Base-by-base conservation (phyloP, 2,113 vertebrate genomes). In the Zosterops hypoxanthus region DNA sequence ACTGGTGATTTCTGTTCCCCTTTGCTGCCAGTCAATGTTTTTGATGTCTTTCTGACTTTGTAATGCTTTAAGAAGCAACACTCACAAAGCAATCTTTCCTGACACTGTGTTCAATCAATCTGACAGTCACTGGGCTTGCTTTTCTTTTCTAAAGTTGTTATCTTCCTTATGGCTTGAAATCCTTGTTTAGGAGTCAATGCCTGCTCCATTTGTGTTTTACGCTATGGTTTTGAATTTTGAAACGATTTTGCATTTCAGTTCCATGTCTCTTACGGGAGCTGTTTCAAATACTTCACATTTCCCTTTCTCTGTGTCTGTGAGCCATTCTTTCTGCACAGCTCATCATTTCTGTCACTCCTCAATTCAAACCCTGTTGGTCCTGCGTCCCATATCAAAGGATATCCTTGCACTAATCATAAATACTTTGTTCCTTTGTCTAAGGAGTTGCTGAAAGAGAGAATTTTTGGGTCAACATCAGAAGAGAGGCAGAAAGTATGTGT, bases 101-200 rank as follows among this genome's bases (percentile, higher is more conserved):
- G 92, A 86, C 94, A 86, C 78, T 87, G 80, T 86, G 91, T 95
- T 97, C 93, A 95, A 96, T 96, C 95, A 95, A 91, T 95, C 82
- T 95, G 95, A 94, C 96, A 96, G 95, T 83, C 88, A 78, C 60
- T 86, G 91, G 89, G 84, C 94, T 96, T 15, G 18, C 79, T 95
- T 96, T 90, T 75, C 95, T 82, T 92, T 91, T 82, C 92, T 82
- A 34, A 97, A 96, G 78, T 90, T 80, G 78, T 93, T 94, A 86
- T 90, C 88, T 90, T 88, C 92, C 90, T 70, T 92, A 73, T 66
- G 86, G 77, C 81, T 90, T 72, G 52, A 95, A 95, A 94, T 92
- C 72, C 85, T 88, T 86, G 78, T 91, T 92, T 88, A 55, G 78
- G 66, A 95, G 57, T 25, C 41, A 77, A 88, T 0, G 50, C 68